Base-by-base conservation (phyloP, 2,797 vertebrate species). In the Heteromormyrus szaboi region DNA sequence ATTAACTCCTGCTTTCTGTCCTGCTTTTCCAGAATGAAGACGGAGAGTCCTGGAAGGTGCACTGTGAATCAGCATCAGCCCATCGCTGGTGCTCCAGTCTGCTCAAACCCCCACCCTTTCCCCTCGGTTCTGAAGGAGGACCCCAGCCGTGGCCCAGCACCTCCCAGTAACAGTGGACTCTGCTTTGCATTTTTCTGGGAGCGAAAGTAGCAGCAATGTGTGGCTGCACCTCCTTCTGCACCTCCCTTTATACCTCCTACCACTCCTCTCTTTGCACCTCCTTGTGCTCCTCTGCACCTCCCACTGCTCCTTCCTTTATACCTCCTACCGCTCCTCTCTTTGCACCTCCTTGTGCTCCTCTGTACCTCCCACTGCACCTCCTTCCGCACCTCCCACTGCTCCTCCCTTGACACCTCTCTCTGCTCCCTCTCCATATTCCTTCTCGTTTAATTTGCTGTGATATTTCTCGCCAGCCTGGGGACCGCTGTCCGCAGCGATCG, bases 11-110 rank as follows among this genome's bases (percentile, higher is more conserved):
- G 44, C 9, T 51, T 29, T 85, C 83, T 86, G 25, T 46, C 7
- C 56, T 87, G 19, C 9, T 46, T 44, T 59, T 59, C 56, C 56
- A 87, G 86, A 87, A 22, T 87, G 56, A 87, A 87, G 56, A 65
- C 0, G 4, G 86, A 25, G 33, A 37, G 1, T 44, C 8, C 6
- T 22, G 54, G 85, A 17, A n/a, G 56, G 4, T 29, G 51, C 50
- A 56, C 85, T 86, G 85, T 86, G 85, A 86, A 37, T 33, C 50
- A 9, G 72, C 85, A 53, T 50, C 22, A 46, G 50, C 44, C 83
- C 1, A 5, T 33, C 4, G 12, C 46, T 29, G 48, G 12, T 22
- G 37, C 41, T 44, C 79, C 83, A 12, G 48, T 53, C 44, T 41
- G 85, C 41, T 12, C 14, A 9, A 22, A 33, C 4, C 11, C 54